phyloP scores from a whole-genome alignment of 23 tunicate genomes.

The Halocynthia aurantium region DNA sequence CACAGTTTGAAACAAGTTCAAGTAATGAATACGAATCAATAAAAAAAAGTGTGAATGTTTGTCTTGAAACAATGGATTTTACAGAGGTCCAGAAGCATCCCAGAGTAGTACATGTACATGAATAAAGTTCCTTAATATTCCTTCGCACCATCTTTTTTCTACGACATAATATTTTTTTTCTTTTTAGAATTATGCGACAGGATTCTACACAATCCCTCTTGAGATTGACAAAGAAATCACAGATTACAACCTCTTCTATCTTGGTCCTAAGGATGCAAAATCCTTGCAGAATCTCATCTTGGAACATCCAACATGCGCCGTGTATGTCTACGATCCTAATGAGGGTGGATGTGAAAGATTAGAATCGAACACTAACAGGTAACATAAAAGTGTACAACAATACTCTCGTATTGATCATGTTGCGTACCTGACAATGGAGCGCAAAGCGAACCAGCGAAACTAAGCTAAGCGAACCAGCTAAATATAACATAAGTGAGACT shows the following conservation, averaged over 20 bases:
- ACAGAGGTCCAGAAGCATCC: not conserved
- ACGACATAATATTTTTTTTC: not conserved
- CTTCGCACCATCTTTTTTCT: too few species aligned
- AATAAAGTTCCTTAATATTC: not conserved
- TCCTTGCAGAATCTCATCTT: conserved; percentile 47
- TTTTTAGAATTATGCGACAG: conserved; percentile 33
- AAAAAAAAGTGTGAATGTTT: too few species aligned
- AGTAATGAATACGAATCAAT: too few species aligned
- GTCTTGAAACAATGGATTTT: too few species aligned
- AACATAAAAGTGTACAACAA: not conserved
- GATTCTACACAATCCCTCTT: conserved; percentile 29
- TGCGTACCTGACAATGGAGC: too few species aligned
- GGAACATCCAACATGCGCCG: conserved; percentile 44
- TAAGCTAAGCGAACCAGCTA: too few species aligned
- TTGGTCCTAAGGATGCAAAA: conserved; percentile 48
- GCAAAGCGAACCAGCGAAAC: too few species aligned
- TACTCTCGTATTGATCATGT: too few species aligned
- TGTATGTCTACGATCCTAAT: conserved; percentile 47
- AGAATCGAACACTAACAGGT: conserved; percentile 36
- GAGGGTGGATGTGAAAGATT: conserved; percentile 15
- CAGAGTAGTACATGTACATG: not conserved
- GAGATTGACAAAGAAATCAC: conserved; percentile 9
- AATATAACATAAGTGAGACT: too few species aligned
- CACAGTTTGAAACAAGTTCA: too few species aligned
- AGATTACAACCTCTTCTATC: conserved; percentile 52